These are phyloP conservation scores for Macrotis lagotis DNA, from an alignment of 2,113 vertebrate species.

Conservation along the genomic window DNA sequence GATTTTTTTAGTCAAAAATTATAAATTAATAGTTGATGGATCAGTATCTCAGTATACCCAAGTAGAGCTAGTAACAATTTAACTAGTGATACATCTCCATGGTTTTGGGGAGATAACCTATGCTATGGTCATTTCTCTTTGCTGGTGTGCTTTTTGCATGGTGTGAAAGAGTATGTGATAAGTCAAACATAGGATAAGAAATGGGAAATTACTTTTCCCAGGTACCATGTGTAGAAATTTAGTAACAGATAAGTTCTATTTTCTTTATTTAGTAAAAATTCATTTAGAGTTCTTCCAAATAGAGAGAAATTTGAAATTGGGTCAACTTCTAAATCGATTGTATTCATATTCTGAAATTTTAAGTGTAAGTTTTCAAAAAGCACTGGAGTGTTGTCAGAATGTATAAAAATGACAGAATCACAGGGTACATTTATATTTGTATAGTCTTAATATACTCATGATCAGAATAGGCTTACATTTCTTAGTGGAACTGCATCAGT, in stretches of 20 bases:
- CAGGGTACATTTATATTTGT: neutral
- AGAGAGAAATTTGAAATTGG: neutral
- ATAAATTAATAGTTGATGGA: slow-evolving; percentile 16
- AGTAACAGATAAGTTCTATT: neutral
- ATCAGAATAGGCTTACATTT: neutral
- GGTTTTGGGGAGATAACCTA: slow-evolving; percentile 19
- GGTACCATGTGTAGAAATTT: slow-evolving; percentile 45
- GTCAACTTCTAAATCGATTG: neutral
- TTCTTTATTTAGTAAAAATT: neutral
- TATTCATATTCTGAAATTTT: neutral
- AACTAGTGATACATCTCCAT: neutral
- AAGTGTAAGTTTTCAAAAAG: neutral
- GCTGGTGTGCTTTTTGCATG: slow-evolving; percentile 23
- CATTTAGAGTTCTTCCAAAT: neutral
- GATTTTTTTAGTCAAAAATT: slow-evolving; percentile 51
- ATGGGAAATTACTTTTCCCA: slow-evolving; percentile 48
- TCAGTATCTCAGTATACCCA: slow-evolving; percentile 27
- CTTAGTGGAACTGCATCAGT: too few relatives aligned
- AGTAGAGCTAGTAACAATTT: slow-evolving; percentile 25
- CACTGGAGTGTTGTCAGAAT: neutral
- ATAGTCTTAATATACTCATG: neutral
- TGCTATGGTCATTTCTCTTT: neutral
- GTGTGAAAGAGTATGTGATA: slow-evolving; percentile 6
- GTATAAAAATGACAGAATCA: neutral
- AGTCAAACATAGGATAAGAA: slow-evolving; percentile 38